These are phyloP conservation scores for Spodoptera litura DNA, from an alignment of 1,140 invertebrate genomes.

Conservation along the genomic window DNA sequence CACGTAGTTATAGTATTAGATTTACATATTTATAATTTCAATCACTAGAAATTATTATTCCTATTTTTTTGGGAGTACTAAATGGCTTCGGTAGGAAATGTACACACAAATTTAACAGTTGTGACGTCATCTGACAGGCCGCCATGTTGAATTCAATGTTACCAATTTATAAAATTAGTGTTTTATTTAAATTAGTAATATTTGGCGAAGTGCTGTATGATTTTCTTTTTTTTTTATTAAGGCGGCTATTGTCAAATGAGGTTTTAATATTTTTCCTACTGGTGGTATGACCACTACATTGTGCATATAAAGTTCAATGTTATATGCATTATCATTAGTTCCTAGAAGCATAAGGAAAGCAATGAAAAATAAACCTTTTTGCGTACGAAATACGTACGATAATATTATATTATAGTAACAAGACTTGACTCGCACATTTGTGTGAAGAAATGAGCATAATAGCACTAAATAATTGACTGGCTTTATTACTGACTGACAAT, in stretches of 20 bases:
- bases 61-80: slow-evolving; percentile 38
- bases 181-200: background rate
- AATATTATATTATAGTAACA: too few species aligned
- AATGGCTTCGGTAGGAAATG: background rate
- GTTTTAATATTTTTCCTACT: background rate
- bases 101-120: background rate
- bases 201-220: too few species aligned
- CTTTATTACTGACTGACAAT: background rate
- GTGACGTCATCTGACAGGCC: slow-evolving; percentile 28
- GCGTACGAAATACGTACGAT: background rate
- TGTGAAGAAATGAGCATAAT: slow-evolving; percentile 11
- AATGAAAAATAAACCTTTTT: background rate
- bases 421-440: slow-evolving; percentile 2
- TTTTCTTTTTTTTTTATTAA: too few species aligned
- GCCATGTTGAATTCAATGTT: slow-evolving; percentile 1
- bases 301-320: too few species aligned
- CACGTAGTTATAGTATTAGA: slow-evolving; percentile 14
- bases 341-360: background rate
- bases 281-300: too few species aligned
- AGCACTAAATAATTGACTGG: slow-evolving; percentile 13
- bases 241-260: background rate
- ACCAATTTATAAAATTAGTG: background rate
- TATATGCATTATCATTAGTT: background rate
- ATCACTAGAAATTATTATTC: slow-evolving; percentile 25
- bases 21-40: slow-evolving; percentile 36